Evolutionary conservation across 2,888 invertebrate species (phyloP).

Genomic region (Sinodicranocentrus sp.): DNA sequence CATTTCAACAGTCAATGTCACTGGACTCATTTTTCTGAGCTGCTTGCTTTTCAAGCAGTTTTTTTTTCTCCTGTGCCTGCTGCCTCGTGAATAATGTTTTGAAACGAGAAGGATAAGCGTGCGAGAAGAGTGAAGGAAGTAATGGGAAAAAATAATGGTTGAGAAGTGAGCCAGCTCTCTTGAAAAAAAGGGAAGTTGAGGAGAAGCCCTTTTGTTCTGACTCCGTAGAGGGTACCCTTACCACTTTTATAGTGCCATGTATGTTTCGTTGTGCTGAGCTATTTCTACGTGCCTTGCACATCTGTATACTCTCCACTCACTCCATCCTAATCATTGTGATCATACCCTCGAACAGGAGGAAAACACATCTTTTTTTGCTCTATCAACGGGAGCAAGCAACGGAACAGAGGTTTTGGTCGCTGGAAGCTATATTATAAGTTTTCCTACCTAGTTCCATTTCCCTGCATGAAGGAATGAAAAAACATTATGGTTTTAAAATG

Average conservation of each 20-base stretch:
- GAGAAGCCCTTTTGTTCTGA: constrained; percentile 45
- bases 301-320: constrained; percentile 21
- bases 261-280: not conserved
- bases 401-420: constrained; percentile 2
- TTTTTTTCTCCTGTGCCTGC: not conserved
- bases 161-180: constrained; percentile 10
- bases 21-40: constrained; percentile 47
- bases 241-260: not conserved
- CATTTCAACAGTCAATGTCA: constrained; percentile 63
- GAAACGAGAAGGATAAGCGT: constrained; percentile 53
- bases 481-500: too few relatives aligned
- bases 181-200: constrained; percentile 48
- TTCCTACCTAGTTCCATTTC: too few relatives aligned
- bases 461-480: too few relatives aligned
- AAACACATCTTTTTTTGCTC: constrained; percentile 30
- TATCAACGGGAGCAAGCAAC: constrained; percentile 8
- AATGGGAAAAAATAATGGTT: constrained; percentile 5
- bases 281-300: constrained; percentile 13
- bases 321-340: constrained; percentile 25
- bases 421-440: not conserved
- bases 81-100: not conserved
- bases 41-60: constrained; percentile 18
- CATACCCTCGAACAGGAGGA: constrained; percentile 11
- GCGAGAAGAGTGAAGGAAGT: constrained; percentile 36
- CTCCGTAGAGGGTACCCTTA: constrained; percentile 40